Evolutionary conservation across 2,113 vertebrate species (phyloP).

Genomic region (Nymphicus hollandicus): DNA sequence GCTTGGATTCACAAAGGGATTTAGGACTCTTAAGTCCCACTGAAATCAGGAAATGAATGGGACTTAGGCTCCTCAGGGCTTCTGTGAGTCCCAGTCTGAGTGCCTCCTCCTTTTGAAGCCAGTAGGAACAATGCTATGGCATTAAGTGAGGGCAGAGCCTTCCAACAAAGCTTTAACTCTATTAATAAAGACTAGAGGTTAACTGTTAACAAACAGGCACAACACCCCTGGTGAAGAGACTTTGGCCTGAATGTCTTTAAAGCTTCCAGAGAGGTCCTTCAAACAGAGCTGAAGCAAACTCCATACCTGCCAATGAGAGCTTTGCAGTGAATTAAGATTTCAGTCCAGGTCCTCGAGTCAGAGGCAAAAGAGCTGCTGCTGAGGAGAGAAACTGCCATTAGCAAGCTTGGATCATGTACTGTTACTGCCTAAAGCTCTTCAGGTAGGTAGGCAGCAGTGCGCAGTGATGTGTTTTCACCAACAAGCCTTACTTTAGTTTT

Average conservation of each 20-base stretch:
- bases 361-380: not conserved
- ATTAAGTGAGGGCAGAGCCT: slow-evolving; percentile 16
- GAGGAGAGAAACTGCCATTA: not conserved
- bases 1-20: slow-evolving; percentile 58
- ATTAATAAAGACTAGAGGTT: slow-evolving; percentile 15
- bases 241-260: not conserved
- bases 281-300: not conserved
- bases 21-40: slow-evolving; percentile 50
- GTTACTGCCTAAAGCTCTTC: not conserved
- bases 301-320: not conserved
- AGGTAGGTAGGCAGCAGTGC: not conserved
- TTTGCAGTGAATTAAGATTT: slow-evolving; percentile 23
- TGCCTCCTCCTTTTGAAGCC: slow-evolving; percentile 36
- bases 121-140: slow-evolving; percentile 31
- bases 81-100: not conserved
- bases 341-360: not conserved
- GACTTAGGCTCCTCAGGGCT: slow-evolving; percentile 21
- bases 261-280: not conserved
- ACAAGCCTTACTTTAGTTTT: not conserved
- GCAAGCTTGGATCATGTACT: not conserved
- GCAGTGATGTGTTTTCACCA: rapidly evolving
- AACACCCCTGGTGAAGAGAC: not conserved
- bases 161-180: slow-evolving; percentile 3
- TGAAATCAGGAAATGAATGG: slow-evolving; percentile 60
- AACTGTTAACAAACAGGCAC: slow-evolving; percentile 32